These are phyloP conservation scores for Cricetomys ansorgei DNA, from an alignment of 2,113 vertebrate species.

Conservation along the genomic window DNA sequence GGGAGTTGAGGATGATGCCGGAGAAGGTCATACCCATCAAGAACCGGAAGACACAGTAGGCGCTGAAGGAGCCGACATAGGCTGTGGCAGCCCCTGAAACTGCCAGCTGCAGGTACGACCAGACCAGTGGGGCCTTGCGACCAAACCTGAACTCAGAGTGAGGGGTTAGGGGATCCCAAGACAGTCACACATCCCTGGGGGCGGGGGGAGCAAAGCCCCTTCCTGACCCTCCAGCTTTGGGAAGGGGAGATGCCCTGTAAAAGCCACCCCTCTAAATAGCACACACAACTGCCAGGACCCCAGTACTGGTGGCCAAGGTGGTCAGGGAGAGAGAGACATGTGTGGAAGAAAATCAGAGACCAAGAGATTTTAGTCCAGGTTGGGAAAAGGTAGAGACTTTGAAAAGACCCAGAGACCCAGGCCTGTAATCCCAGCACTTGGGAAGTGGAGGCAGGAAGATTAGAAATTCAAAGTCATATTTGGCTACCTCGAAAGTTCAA, in stretches of 20 bases:
- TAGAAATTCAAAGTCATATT: too few species aligned
- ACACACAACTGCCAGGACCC: fast-evolving
- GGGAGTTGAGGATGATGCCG: constrained; percentile 90
- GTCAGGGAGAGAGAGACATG: fast-evolving
- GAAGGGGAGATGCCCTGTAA: not conserved
- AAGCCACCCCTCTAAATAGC: not conserved
- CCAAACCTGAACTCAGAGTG: constrained; percentile 87
- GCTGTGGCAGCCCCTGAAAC: constrained; percentile 87
- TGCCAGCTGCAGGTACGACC: constrained; percentile 91
- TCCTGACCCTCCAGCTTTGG: not conserved
- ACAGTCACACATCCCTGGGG: fast-evolving
- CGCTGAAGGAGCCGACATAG: constrained; percentile 86
- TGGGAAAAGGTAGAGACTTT: not conserved
- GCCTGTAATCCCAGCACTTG: not conserved
- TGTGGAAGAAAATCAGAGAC: not conserved
- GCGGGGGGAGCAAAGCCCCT: not conserved
- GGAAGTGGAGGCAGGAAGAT: not conserved
- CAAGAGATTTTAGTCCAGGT: not conserved
- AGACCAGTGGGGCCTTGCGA: constrained; percentile 88
- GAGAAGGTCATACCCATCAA: constrained; percentile 92
- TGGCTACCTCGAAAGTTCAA: too few species aligned
- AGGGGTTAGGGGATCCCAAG: not conserved
- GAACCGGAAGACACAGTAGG: constrained; percentile 91
- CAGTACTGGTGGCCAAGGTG: not conserved
- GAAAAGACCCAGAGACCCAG: not conserved